Evolutionary conservation across 2,888 invertebrate species (phyloP).

Genomic region (Amphimallon solstitiale): DNA sequence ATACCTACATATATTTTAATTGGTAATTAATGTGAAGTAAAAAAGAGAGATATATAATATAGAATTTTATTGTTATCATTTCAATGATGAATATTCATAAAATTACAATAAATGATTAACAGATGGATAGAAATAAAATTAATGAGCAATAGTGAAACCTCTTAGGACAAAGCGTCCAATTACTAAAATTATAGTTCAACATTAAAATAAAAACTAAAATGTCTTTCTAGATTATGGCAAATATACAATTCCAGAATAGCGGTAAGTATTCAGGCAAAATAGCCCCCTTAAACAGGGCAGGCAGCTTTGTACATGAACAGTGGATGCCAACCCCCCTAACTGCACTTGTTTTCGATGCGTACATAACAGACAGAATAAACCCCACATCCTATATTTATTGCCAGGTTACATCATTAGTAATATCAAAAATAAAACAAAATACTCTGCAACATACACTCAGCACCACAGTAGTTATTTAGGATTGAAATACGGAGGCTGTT

Average conservation of each 20-base stretch:
- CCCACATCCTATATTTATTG: slow-evolving; percentile 60
- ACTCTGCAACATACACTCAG: slow-evolving; percentile 60
- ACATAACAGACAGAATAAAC: slow-evolving; percentile 49
- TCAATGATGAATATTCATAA: slow-evolving; percentile 64
- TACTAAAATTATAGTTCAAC: slow-evolving; percentile 51
- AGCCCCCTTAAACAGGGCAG: slow-evolving; percentile 55
- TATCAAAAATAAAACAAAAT: slow-evolving; percentile 64
- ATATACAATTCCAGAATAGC: slow-evolving; percentile 63
- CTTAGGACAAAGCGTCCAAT: slow-evolving; percentile 57
- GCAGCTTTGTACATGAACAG: slow-evolving; percentile 60
- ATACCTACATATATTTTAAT: no score
- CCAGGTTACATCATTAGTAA: slow-evolving; percentile 62
- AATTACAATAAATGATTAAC: slow-evolving; percentile 65
- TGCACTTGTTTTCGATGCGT: slow-evolving; percentile 63
- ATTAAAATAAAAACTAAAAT: slow-evolving; percentile 56
- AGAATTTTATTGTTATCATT: slow-evolving; percentile 65
- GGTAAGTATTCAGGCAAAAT: slow-evolving; percentile 58
- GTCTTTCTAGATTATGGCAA: slow-evolving; percentile 61
- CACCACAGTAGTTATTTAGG: slow-evolving; percentile 62
- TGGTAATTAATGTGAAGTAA: slow-evolving; percentile 34
- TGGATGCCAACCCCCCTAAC: slow-evolving; percentile 60
- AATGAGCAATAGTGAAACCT: slow-evolving; percentile 65
- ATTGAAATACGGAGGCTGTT: slow-evolving; percentile 64
- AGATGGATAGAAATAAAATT: slow-evolving; percentile 63
- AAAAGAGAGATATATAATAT: slow-evolving; percentile 62